Percentiles rank a stretch among this genome's conserved stretches.
Evolutionary conservation across 2,797 vertebrate genomes (phyloP).

Genomic region (Todus mexicanus): DNA sequence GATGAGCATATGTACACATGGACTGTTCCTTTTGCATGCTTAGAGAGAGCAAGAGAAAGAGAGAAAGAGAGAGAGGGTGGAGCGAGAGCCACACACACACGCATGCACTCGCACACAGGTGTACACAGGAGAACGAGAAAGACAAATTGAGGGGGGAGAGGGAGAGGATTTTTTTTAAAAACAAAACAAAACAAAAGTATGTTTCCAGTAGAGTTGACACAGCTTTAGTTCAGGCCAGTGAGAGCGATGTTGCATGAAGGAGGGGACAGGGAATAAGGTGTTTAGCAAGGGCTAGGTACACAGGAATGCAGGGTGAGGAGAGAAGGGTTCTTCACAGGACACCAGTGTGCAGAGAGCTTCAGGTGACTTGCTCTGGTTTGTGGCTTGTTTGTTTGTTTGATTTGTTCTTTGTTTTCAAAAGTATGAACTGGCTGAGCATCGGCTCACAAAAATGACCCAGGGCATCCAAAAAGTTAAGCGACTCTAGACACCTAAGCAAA

Average conservation of each 20-base stretch:
- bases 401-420: not conserved
- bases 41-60: slow-evolving; percentile 54
- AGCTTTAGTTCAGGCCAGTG: slow-evolving; percentile 42
- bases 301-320: not conserved
- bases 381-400: not conserved
- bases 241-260: not conserved
- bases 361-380: slow-evolving; percentile 46
- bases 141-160: slow-evolving; percentile 27
- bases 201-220: slow-evolving; percentile 53
- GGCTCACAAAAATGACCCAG: slow-evolving; percentile 64
- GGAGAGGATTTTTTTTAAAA: slow-evolving; percentile 30
- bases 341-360: slow-evolving; percentile 57
- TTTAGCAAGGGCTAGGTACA: not conserved
- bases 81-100: not conserved
- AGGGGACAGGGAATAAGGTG: not conserved
- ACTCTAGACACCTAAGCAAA: slow-evolving; percentile 71
- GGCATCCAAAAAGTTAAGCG: slow-evolving; percentile 67
- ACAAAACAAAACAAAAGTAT: not conserved
- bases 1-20: slow-evolving; percentile 78
- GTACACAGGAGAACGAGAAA: slow-evolving; percentile 64
- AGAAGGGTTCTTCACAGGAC: slow-evolving; percentile 43
- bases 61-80: not conserved
- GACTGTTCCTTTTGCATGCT: slow-evolving; percentile 77
- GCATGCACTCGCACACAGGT: slow-evolving; percentile 37
- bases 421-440: slow-evolving; percentile 60